Evolutionary conservation across 2,113 vertebrate genomes (phyloP), one percentile per base, ranked within the genome.

Genomic region (Centropus bengalensis): DNA sequence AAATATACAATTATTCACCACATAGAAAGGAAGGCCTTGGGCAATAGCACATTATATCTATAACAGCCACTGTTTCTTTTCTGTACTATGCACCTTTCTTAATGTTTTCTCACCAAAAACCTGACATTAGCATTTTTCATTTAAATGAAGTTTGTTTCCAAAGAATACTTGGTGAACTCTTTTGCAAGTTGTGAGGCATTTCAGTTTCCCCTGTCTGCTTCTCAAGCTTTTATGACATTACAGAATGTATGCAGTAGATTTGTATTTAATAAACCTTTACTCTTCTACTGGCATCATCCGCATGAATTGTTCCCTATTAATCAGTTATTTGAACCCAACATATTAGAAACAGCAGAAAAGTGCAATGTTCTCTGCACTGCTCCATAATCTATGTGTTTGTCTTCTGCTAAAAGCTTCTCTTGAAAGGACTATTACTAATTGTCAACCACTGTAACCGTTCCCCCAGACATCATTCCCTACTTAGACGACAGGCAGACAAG

Each of bases 401-500:
- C 78, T 89, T 85, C 87, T 77, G 75, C 82, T 94, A 88, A 96
- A 89, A 95, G 79, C 82, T 52, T 36, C 67, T 87, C 68, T 81
- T 82, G 26, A 47, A 82, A 94, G 82, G n/a, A 51, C 71, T 47
- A 38, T 82, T 82, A 88, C 36, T 95, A 85, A 93, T 9, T 45
- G 83, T 66, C 52, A 90, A 11, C 63, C 40, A 47, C 9, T 88
- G 85, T 89, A 94, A 83, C 66, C 77, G 42, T 49, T 89, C 63
- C 91, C 80, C 52, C 28, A 89, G 81, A 85, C 55, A 85, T 73
- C 67, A 90, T 58, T 51, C 30, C 45, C 62, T 49, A 64, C 71
- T 86, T 87, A 33, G 33, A 81, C 62, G 52, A 45, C 14, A 79
- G 59, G 58, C 36, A 4, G 68, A 82, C 62, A 75, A 90, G 44